Percentiles rank a stretch among this genome's conserved stretches.
phyloP scores from a whole-genome alignment of 1,140 invertebrate species.

The Drosophila melanogaster region Release_6_plus_ISO1_MT NC_004354.4:14805501-14806000 shows the following conservation, averaged over 20 bases:
- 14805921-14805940: slow-evolving; percentile 27
- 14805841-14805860: not conserved
- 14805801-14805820: too few relatives aligned
- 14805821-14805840: too few relatives aligned
- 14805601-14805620: slow-evolving; percentile 5
- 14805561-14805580: too few relatives aligned
- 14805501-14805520: slow-evolving; percentile 15
- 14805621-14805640: too few relatives aligned
- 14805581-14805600: not conserved
- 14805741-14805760: too few relatives aligned
- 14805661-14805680: not conserved
- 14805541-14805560: slow-evolving; percentile 19
- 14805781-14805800: too few relatives aligned
- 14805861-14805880: not conserved
- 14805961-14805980: slow-evolving; percentile 22
- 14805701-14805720: too few relatives aligned
- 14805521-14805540: slow-evolving; percentile 16
- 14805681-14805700: not conserved
- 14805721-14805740: too few relatives aligned
- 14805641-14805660: not conserved
- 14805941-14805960: slow-evolving; percentile 16
- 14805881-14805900: too few relatives aligned
- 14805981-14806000: slow-evolving; percentile 10
- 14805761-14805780: too few relatives aligned
- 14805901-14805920: slow-evolving; percentile 21